phyloP scores from a whole-genome alignment of 1,140 invertebrate species.

The Drosophila virilis region DNA sequence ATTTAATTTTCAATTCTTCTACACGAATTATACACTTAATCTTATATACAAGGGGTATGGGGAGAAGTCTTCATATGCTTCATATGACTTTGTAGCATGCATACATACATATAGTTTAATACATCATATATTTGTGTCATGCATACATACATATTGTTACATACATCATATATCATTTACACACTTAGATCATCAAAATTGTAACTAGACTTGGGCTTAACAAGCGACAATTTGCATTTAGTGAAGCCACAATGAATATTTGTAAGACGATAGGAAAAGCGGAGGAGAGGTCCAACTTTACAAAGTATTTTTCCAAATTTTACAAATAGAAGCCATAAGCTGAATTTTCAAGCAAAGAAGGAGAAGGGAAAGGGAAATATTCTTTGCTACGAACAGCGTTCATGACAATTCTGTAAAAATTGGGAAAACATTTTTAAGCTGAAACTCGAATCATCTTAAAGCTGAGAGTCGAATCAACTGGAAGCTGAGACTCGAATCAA shows the following conservation, averaged over 20 bases:
- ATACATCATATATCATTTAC: background rate
- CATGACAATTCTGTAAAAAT: too few relatives aligned
- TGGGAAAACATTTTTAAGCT: too few relatives aligned
- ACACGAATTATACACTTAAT: background rate
- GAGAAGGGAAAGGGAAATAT: too few relatives aligned
- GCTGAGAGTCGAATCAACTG: too few relatives aligned
- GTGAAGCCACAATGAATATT: slow-evolving; percentile 24
- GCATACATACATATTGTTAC: background rate
- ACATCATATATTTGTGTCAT: background rate
- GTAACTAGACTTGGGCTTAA: slow-evolving; percentile 15
- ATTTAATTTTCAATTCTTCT: background rate
- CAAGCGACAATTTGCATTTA: slow-evolving; percentile 16
- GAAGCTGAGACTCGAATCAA: too few relatives aligned
- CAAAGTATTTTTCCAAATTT: too few relatives aligned
- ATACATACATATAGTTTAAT: slow-evolving; percentile 1
- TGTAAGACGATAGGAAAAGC: slow-evolving; percentile 34
- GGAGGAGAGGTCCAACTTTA: too few relatives aligned
- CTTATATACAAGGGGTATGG: slow-evolving; percentile 26
- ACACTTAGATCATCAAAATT: slow-evolving; percentile 16
- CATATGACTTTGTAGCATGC: slow-evolving; percentile 17
- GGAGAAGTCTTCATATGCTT: slow-evolving; percentile 59
- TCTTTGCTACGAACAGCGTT: too few relatives aligned
- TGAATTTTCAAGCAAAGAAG: too few relatives aligned
- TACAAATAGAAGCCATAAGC: too few relatives aligned
- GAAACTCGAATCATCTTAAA: too few relatives aligned